phyloP scores from a whole-genome alignment of 2,113 vertebrate species.

The Catagonus wagneri region DNA sequence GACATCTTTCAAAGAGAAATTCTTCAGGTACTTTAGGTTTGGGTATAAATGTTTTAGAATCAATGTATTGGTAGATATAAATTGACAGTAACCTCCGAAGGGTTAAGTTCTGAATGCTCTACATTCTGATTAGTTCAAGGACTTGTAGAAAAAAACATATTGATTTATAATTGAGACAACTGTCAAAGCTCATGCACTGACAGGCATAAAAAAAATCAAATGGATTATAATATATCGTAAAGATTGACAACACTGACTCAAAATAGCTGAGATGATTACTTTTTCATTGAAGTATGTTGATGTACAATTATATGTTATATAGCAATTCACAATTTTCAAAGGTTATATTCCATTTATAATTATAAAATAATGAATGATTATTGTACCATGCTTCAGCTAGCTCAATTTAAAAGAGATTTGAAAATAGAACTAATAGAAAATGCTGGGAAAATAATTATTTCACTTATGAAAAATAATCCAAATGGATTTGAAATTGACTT shows the following conservation, averaged over 20 bases:
- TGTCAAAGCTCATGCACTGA: not conserved
- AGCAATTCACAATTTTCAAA: too few species aligned
- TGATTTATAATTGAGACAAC: not conserved
- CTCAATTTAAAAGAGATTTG: not conserved
- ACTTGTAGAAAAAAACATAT: not conserved
- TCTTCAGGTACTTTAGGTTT: not conserved
- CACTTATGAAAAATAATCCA: conserved; percentile 9
- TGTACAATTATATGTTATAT: too few species aligned
- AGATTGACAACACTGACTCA: not conserved
- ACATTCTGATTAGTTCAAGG: not conserved
- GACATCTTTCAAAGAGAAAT: not conserved
- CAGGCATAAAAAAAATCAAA: not conserved
- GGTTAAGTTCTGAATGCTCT: not conserved
- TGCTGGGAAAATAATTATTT: not conserved
- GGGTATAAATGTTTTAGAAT: not conserved
- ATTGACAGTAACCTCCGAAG: not conserved
- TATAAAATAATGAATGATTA: not conserved
- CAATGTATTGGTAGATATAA: not conserved
- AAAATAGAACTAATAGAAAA: not conserved
- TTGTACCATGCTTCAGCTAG: not conserved
- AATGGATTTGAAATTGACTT: not conserved
- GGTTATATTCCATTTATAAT: too few species aligned
- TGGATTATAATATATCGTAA: not conserved
- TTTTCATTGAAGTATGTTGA: too few species aligned
- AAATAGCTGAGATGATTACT: not conserved